Conservation (phyloP, 1,140 invertebrate genomes). For the Sminthurides bifidus region DNA sequence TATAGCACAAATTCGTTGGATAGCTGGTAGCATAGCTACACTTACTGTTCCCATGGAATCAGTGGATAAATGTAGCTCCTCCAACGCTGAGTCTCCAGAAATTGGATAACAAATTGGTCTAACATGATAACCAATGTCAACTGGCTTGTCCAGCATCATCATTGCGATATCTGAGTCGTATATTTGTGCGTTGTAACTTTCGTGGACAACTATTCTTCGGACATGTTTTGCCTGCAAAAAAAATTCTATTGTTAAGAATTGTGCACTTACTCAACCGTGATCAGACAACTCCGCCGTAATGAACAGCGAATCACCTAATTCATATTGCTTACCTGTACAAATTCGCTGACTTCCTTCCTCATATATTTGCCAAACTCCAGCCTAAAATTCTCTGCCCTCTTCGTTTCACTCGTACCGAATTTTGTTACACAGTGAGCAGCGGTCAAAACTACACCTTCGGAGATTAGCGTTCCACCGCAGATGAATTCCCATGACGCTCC, state of each 20-base stretch:
- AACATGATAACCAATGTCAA: slow-evolving; percentile 23
- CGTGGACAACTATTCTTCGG: slow-evolving; percentile 16
- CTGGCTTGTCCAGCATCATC: slow-evolving; percentile 15
- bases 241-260: background rate
- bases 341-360: slow-evolving; percentile 18
- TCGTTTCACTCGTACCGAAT: background rate
- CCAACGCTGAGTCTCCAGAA: slow-evolving; percentile 18
- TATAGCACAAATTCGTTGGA: background rate
- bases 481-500: slow-evolving; percentile 10
- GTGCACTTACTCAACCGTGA: background rate
- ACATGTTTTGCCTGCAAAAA: slow-evolving; percentile 13
- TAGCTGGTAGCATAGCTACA: background rate
- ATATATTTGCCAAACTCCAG: slow-evolving; percentile 25
- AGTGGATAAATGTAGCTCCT: slow-evolving; percentile 22
- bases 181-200: slow-evolving; percentile 23
- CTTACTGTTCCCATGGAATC: slow-evolving; percentile 24
- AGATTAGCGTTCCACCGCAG: slow-evolving; percentile 19
- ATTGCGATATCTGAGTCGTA: slow-evolving; percentile 30
- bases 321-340: slow-evolving; percentile 20
- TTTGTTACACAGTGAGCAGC: slow-evolving; percentile 28
- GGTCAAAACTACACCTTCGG: slow-evolving; percentile 13
- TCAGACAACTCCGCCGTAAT: background rate
- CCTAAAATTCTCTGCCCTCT: slow-evolving; percentile 3
- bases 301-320: background rate
- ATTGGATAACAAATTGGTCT: slow-evolving; percentile 29